phyloP scores from a whole-genome alignment of 2,113 vertebrate genomes.

The Spilogale gracilis region DNA sequence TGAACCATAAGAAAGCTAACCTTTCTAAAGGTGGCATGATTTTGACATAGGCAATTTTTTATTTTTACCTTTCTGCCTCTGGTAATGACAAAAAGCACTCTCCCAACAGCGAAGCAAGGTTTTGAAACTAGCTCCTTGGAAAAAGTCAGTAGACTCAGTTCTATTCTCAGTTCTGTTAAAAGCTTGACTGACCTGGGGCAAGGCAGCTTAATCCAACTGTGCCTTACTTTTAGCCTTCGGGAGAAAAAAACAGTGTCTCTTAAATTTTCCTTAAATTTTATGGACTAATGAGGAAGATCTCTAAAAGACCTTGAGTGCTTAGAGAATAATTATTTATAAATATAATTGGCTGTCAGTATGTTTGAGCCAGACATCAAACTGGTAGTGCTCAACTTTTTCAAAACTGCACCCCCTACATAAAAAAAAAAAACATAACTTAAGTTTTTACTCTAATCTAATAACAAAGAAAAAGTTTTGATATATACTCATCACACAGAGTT shows the following conservation, averaged over 20 bases:
- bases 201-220: neutral
- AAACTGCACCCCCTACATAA: neutral
- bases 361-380: neutral
- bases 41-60: constrained; percentile 73
- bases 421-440: neutral
- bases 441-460: neutral
- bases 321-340: neutral
- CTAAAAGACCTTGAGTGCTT: neutral
- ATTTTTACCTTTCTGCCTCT: constrained; percentile 72
- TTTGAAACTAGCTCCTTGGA: neutral
- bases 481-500: neutral
- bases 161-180: neutral
- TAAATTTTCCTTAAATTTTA: constrained; percentile 16
- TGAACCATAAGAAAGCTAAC: constrained; percentile 53
- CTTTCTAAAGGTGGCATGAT: constrained; percentile 33
- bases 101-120: neutral
- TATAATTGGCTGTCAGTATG: neutral
- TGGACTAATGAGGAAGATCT: neutral
- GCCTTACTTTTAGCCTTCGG: neutral
- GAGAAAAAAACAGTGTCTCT: neutral
- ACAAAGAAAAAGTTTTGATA: neutral
- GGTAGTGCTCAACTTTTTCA: neutral
- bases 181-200: neutral
- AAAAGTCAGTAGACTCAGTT: constrained; percentile 26
- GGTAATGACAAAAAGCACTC: constrained; percentile 24